Evolutionary conservation across 92 coral and sea anemone species (phyloP).

Genomic region (Nematostella vectensis): DNA sequence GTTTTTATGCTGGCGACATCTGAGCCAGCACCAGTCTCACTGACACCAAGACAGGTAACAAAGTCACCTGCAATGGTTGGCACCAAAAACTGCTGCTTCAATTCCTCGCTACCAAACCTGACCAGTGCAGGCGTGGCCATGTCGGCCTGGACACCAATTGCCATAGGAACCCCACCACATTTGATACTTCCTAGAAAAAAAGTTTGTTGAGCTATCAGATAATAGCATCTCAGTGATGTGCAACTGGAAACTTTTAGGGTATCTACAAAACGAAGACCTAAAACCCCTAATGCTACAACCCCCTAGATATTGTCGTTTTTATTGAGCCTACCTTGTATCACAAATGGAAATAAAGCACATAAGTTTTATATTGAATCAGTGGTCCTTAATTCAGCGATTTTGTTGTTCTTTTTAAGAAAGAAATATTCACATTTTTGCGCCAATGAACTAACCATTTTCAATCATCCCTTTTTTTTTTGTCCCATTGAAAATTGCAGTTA

Average conservation of each 20-base stretch:
- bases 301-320: not conserved
- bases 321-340: too few relatives aligned
- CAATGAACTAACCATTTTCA: too few relatives aligned
- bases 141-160: conserved; percentile 92
- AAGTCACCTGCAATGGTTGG: conserved; percentile 92
- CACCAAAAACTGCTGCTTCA: conserved; percentile 77
- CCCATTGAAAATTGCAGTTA: too few relatives aligned
- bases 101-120: conserved; percentile 89
- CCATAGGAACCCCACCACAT: conserved; percentile 96
- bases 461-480: too few relatives aligned
- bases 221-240: not conserved
- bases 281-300: not conserved
- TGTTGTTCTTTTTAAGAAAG: too few relatives aligned
- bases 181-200: conserved; percentile 54
- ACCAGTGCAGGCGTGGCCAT: conserved; percentile 94
- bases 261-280: too few relatives aligned
- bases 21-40: conserved; percentile 96
- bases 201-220: too few relatives aligned
- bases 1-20: conserved; percentile 97
- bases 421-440: too few relatives aligned
- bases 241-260: not conserved
- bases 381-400: too few relatives aligned
- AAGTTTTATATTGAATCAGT: too few relatives aligned
- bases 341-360: too few relatives aligned
- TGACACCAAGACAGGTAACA: conserved; percentile 96